Evolutionary conservation across 1,140 invertebrate species (phyloP), one percentile per base, ranked within the genome.

Genomic region (Protaetia brevitarsis): DNA sequence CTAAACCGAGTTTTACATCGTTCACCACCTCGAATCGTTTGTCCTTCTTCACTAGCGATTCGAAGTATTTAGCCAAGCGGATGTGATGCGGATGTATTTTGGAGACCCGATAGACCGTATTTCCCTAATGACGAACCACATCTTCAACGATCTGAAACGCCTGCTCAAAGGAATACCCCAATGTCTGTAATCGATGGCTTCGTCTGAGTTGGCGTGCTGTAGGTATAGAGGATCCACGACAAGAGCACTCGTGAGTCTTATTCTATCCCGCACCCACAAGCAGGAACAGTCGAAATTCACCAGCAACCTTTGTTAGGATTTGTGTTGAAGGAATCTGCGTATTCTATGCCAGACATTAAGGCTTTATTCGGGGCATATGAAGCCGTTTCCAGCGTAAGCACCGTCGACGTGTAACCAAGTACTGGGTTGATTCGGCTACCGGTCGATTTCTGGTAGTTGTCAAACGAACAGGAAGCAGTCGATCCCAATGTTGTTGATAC

Each of bases 201-300:
- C 80, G 51, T 78, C 78, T 6, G 79, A 74, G 77, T 91, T 89
- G 68, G 87, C 89, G 74, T 97, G 95, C 68, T 95, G 89, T 1
- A 98, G 82, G 73, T 97, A 97, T 0, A 97, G 77, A 0, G 95
- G 95, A 81, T 97, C 93, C 0, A 99, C 97, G 6, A 96, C 93
- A 64, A 99, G 80, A 0, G 97, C 96, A 62, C 93, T 91, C 2
- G 96, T 98, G 41, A 99, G 81, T 68, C 92, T 88, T 66, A 95
- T 90, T 64, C 92, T 82, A 77, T 96, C 93, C 64, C 87, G 86
- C 0, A 97, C 93, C 94, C 94, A 97, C 73, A 96, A 81, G 37
- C 90, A 89, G 0, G 94, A 94, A 72, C 93, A 95, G 74, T 97
- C 95, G 72, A 95, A 95, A 76, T 94, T 94, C 0, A 92, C 88